Base-by-base conservation (phyloP, 2,113 vertebrate species). In the Heterotis niloticus region DNA sequence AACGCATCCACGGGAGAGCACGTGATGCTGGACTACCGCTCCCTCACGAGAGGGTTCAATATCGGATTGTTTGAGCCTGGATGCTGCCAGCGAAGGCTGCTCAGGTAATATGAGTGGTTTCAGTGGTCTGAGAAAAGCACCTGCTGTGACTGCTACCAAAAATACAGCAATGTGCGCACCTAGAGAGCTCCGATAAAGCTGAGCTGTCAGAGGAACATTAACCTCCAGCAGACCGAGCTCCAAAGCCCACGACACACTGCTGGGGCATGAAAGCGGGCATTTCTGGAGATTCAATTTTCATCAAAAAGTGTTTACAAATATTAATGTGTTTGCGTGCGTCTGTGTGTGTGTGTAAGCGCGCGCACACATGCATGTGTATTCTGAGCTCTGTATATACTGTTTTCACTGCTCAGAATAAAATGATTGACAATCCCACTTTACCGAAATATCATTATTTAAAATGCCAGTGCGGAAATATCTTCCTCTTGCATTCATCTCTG, bases 151-250 rank as follows among this genome's bases (percentile, higher is more conserved):
- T 52, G 14, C 10, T 17, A 67, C 29, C 64, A 66, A 56, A 70
- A 72, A 23, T 13, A 4, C 69, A 72, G 23, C 29, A 52, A 72
- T 7, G 44, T 7, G 44, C 20, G 62, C 54, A 62, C 44, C 51
- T 13, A 56, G 44, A 10, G n/a, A 56, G 64, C 10, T 0, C 44
- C 1, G 4, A 52, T 54, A 10, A 67, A 56, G 51, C 34, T 66
- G 51, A 66, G 62, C 75, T 77, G 75, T 64, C 51, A 65, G 62
- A 64, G 62, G 62, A 54, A 77, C 62, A 77, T 56, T 77, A 67
- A 51, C 44, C 64, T 77, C 64, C 75, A 51, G 56, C 51, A 64
- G 75, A 62, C 64, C 44, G 7, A 1, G 68, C 68, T 70, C n/a
- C 9, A 70, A 28, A 70, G 34, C 28, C 7, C 68, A 70, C 10